These are phyloP conservation scores for Branchipolynoe longqiensis DNA, from an alignment of 2,888 invertebrate species.

Conservation along the genomic window DNA sequence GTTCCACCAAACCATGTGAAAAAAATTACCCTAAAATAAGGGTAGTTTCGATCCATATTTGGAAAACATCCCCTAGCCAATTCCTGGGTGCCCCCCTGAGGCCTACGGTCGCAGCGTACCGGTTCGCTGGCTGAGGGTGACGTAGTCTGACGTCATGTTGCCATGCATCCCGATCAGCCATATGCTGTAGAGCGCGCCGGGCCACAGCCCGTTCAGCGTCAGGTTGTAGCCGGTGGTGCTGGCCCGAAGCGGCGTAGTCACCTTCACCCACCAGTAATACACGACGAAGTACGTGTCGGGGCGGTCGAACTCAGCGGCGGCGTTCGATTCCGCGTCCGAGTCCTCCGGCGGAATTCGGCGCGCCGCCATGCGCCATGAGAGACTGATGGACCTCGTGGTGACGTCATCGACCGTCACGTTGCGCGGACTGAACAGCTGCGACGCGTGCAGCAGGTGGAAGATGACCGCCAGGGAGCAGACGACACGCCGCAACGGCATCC, in stretches of 20 bases:
- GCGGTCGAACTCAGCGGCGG: neutral
- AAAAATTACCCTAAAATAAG: no score
- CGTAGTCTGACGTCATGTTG: slow-evolving; percentile 54
- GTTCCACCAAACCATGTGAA: no score
- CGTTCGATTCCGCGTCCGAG: slow-evolving; percentile 6
- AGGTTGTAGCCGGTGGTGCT: slow-evolving; percentile 26
- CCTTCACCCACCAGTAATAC: slow-evolving; percentile 49
- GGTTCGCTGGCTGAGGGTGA: slow-evolving; percentile 48
- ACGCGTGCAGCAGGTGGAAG: neutral
- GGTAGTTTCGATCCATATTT: no score
- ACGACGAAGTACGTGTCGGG: slow-evolving; percentile 12
- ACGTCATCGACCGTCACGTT: slow-evolving; percentile 13
- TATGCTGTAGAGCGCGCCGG: slow-evolving; percentile 54
- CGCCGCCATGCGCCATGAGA: neutral
- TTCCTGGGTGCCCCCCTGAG: neutral
- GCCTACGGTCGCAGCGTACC: slow-evolving; percentile 14
- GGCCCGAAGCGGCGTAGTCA: neutral
- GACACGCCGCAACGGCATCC: neutral
- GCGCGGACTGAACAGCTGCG: slow-evolving; percentile 19
- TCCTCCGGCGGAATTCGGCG: neutral
- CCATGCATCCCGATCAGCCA: slow-evolving; percentile 57
- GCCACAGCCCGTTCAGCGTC: slow-evolving; percentile 13
- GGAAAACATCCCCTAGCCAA: no score
- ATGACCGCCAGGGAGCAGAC: neutral
- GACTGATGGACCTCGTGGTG: neutral